Evolutionary conservation across 2,113 vertebrate genomes (phyloP).

Genomic region (Peucedramus taeniatus): DNA sequence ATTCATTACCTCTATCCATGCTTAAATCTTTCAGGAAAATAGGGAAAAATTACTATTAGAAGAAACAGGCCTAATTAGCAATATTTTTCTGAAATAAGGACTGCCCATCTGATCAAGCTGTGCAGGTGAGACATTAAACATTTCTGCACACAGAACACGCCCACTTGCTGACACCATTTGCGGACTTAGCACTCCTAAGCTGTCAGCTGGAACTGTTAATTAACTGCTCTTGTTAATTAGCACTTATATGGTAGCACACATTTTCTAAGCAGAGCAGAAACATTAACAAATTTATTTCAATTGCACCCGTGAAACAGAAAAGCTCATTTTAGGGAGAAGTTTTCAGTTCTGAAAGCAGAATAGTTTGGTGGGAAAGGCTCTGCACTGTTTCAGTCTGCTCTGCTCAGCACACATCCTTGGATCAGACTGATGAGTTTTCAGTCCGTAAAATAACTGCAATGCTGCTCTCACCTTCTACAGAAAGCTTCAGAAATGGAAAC

Average conservation of each 20-base stretch:
- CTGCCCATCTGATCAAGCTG: neutral
- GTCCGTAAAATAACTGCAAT: neutral
- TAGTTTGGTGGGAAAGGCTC: neutral
- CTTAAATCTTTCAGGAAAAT: neutral
- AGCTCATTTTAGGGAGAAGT: neutral
- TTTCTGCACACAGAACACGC: neutral
- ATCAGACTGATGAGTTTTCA: neutral
- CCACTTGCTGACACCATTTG: neutral
- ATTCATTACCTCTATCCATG: neutral
- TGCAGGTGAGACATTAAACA: neutral
- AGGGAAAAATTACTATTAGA: neutral
- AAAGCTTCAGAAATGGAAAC: neutral
- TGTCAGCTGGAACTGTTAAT: neutral
- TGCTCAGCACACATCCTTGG: neutral
- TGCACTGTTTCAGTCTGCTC: neutral
- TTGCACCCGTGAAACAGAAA: neutral
- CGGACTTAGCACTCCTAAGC: neutral
- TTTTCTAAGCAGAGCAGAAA: neutral
- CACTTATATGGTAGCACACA: neutral
- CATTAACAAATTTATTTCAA: neutral
- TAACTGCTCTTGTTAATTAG: neutral
- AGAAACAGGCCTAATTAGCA: neutral
- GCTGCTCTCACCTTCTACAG: neutral
- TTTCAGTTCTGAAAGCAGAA: neutral
- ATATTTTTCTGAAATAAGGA: neutral